These are phyloP conservation scores for Dendrolimus kikuchii DNA, from an alignment of 1,140 invertebrate genomes.

Conservation along the genomic window DNA sequence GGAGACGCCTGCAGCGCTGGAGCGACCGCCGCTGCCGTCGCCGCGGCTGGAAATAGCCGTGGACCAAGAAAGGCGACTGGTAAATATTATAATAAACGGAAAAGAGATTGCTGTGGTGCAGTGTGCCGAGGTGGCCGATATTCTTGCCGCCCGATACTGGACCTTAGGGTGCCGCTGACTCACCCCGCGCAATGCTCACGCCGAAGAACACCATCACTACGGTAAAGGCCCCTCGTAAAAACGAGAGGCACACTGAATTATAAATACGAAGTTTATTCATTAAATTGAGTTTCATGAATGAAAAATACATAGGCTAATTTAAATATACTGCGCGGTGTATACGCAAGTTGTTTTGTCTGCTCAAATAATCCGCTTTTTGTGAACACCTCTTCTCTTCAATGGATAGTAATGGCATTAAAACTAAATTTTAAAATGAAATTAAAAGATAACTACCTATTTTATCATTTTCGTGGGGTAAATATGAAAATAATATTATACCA, in stretches of 20 bases:
- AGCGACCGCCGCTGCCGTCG: constrained; percentile 33
- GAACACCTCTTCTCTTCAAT: too few species aligned
- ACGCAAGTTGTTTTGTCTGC: background rate
- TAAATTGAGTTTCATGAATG: constrained; percentile 27
- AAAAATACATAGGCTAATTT: constrained; percentile 10
- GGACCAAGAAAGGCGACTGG: constrained; percentile 73
- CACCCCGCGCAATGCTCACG: constrained; percentile 4
- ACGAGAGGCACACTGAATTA: constrained; percentile 9
- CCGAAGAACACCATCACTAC: background rate
- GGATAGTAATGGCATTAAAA: too few species aligned
- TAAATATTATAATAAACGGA: constrained; percentile 72
- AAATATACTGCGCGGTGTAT: background rate
- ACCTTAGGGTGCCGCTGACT: constrained; percentile 24
- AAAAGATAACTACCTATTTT: too few species aligned
- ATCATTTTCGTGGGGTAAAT: too few species aligned
- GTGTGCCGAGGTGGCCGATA: constrained; percentile 65
- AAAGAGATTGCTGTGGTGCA: constrained; percentile 66
- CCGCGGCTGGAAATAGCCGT: constrained; percentile 70
- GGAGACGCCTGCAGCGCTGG: constrained; percentile 43
- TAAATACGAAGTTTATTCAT: constrained; percentile 21
- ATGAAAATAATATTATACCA: too few species aligned
- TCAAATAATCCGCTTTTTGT: too few species aligned
- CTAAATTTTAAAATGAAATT: too few species aligned
- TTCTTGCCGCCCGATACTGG: constrained; percentile 26
- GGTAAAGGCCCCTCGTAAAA: too few species aligned